A percentile compares a stretch with the other conserved stretches of the same genome.
Evolutionary conservation across 2,888 invertebrate genomes (phyloP).

Genomic region (Augiades crinisus): DNA sequence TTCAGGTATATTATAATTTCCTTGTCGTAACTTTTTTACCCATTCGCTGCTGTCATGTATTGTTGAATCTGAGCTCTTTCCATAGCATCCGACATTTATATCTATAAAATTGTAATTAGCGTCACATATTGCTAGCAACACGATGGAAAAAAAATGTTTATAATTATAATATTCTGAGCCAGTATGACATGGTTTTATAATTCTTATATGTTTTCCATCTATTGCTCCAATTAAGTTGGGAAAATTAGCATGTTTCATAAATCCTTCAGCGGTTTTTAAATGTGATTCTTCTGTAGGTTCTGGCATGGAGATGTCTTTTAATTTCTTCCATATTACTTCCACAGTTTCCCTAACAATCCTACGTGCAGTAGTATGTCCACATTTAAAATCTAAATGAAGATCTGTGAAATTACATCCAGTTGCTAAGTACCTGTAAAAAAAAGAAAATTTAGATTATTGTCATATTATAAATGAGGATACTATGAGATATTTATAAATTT

Average conservation of each 20-base stretch:
- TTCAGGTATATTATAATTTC: constrained; percentile 31
- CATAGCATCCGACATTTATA: constrained; percentile 35
- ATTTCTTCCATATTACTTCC: not conserved
- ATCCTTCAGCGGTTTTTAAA: constrained; percentile 20
- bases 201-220: constrained; percentile 36
- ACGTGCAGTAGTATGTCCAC: constrained; percentile 26
- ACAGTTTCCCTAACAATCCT: constrained; percentile 11
- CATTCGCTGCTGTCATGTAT: too few species aligned
- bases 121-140: constrained; percentile 31
- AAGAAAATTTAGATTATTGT: too few species aligned
- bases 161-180: constrained; percentile 34
- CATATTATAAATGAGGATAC: too few species aligned
- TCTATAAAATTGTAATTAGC: constrained; percentile 31
- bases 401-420: constrained; percentile 18
- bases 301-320: not conserved
- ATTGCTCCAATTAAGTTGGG: constrained; percentile 33
- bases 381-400: too few species aligned
- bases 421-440: constrained; percentile 3
- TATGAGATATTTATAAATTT: too few species aligned
- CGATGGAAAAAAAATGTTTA: constrained; percentile 32
- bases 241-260: constrained; percentile 28
- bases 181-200: constrained; percentile 32
- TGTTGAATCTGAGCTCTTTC: constrained; percentile 37
- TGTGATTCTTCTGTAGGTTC: constrained; percentile 26
- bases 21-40: too few species aligned